Conservation (phyloP, 2,797 vertebrate genomes). For the Geranospiza caerulescens region DNA sequence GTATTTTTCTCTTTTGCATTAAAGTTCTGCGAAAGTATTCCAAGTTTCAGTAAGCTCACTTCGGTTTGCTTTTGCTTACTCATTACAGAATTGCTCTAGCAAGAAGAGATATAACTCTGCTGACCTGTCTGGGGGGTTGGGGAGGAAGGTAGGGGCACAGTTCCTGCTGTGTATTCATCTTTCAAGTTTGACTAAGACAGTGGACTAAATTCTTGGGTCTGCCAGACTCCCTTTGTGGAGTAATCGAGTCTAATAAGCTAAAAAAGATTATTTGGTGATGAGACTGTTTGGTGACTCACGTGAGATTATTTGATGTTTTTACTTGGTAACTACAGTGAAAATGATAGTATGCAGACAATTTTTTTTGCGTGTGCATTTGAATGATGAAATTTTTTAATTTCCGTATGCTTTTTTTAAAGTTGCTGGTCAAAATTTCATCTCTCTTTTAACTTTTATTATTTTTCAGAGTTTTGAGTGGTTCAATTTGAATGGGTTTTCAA, state of each 20-base stretch:
- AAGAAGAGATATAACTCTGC: neutral
- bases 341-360: neutral
- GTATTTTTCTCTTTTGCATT: neutral
- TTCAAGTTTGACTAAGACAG: neutral
- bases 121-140: neutral
- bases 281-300: neutral
- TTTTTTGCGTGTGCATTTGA: neutral
- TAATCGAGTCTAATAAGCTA: neutral
- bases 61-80: neutral
- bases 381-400: neutral
- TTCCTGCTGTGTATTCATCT: neutral
- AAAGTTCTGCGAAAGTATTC: neutral
- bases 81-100: neutral
- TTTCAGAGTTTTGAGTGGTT: neutral
- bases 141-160: neutral
- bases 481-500: neutral
- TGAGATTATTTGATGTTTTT: neutral
- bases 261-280: neutral
- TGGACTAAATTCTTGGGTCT: neutral
- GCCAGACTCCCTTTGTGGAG: neutral
- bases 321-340: neutral
- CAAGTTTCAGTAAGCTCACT: neutral
- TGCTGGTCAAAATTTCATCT: neutral
- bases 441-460: neutral
- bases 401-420: neutral